Evolutionary conservation across 1,140 invertebrate genomes (phyloP).

Genomic region (Trissolcus basalis): DNA sequence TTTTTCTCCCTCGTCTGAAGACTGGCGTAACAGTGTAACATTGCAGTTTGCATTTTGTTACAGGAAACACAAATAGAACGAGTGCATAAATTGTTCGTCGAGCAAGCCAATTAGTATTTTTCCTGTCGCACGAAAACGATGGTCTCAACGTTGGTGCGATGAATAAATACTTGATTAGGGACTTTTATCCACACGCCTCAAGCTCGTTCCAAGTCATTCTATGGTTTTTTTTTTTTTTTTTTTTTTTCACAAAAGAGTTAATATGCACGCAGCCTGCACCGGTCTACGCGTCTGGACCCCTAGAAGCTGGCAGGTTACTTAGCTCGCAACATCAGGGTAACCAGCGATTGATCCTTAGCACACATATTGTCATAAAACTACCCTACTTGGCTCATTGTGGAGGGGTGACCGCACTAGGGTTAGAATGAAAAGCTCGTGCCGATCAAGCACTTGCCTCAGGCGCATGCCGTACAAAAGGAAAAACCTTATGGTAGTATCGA

Average conservation of each 20-base stretch:
- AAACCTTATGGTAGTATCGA: slow-evolving; percentile 40
- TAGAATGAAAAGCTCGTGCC: slow-evolving; percentile 60
- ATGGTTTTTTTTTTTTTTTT: too few species aligned
- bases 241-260: slow-evolving; percentile 33
- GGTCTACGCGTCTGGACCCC: not conserved
- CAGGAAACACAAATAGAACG: too few species aligned
- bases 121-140: slow-evolving; percentile 40
- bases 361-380: slow-evolving; percentile 56
- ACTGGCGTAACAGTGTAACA: too few species aligned
- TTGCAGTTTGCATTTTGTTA: too few species aligned
- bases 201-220: slow-evolving; percentile 7
- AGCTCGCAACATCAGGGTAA: slow-evolving; percentile 40
- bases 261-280: slow-evolving; percentile 5
- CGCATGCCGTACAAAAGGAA: slow-evolving; percentile 45
- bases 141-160: slow-evolving; percentile 47
- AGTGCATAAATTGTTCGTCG: too few species aligned
- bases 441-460: slow-evolving; percentile 57
- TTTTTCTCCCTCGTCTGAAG: too few species aligned
- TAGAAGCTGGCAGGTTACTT: slow-evolving; percentile 43
- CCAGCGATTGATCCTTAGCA: slow-evolving; percentile 53
- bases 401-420: slow-evolving; percentile 55
- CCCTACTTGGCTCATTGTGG: slow-evolving; percentile 36
- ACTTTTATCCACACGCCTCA: slow-evolving; percentile 4
- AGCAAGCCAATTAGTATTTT: too few species aligned
- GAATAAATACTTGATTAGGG: too few species aligned